These are phyloP conservation scores for Laticauda laticaudata DNA, from an alignment of 2,113 vertebrate species.

Conservation along the genomic window DNA sequence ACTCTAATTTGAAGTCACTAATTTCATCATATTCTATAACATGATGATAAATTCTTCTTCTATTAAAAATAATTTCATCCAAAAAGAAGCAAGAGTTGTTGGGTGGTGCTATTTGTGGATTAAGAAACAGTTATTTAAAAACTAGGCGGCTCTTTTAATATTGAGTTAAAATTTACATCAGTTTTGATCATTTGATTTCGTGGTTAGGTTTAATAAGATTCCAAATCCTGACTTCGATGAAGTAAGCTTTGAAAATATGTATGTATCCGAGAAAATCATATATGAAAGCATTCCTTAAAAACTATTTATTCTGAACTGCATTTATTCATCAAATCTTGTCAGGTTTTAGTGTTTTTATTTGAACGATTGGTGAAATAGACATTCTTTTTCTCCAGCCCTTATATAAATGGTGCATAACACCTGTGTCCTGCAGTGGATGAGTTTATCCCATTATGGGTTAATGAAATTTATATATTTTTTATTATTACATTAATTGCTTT, in stretches of 20 bases:
- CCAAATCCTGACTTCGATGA: not conserved
- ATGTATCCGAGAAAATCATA: not conserved
- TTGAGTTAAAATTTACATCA: not conserved
- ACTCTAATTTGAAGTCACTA: not conserved
- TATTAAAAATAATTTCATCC: not conserved
- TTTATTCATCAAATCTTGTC: not conserved
- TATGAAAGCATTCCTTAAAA: not conserved
- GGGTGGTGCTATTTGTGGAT: not conserved
- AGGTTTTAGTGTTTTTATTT: not conserved
- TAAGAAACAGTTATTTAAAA: not conserved
- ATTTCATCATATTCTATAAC: not conserved
- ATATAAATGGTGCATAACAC: not conserved
- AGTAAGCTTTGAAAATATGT: not conserved
- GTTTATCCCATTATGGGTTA: not conserved
- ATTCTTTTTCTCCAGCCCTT: not conserved
- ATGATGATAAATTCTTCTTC: not conserved
- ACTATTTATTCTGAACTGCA: not conserved
- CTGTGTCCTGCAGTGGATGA: not conserved
- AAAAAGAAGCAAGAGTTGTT: not conserved
- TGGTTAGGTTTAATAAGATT: not conserved
- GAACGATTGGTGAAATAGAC: not conserved
- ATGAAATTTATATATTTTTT: not conserved
- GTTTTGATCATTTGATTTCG: not conserved
- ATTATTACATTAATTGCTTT: not conserved
- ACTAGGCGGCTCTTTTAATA: not conserved